Evolutionary conservation across 2,113 vertebrate species (phyloP).

Genomic region (Azemiops feae): DNA sequence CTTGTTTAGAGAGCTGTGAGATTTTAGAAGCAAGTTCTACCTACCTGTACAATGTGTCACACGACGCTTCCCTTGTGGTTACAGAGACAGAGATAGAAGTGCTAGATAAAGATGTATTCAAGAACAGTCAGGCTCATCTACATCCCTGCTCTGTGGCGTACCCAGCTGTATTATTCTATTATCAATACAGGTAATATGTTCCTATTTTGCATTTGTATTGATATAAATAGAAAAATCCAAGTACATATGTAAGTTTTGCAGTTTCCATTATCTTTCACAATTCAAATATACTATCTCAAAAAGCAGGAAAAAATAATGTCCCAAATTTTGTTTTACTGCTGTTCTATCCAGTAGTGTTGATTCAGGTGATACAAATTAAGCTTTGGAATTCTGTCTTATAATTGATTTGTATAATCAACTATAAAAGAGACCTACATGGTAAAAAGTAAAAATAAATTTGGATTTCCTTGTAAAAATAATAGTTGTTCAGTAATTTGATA

Average conservation of each 20-base stretch:
- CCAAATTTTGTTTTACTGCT: background rate
- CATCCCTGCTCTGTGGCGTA: conserved; percentile 44
- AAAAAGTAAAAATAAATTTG: background rate
- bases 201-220: background rate
- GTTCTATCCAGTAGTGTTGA: background rate
- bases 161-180: background rate
- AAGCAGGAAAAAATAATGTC: background rate
- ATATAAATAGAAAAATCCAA: background rate
- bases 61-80: conserved; percentile 94
- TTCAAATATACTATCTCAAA: background rate
- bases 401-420: background rate
- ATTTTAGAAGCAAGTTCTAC: conserved; percentile 79
- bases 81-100: conserved; percentile 94
- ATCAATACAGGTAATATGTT: background rate
- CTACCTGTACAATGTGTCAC: conserved; percentile 99
- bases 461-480: background rate
- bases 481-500: background rate
- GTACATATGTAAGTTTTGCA: background rate
- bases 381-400: background rate
- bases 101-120: conserved; percentile 77
- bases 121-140: conserved; percentile 62
- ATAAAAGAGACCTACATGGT: background rate
- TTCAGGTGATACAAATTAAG: background rate
- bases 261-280: background rate
- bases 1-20: conserved; percentile 71